Evolutionary conservation across 2,797 vertebrate genomes (phyloP).

Genomic region (Lacerta bilineata): DNA sequence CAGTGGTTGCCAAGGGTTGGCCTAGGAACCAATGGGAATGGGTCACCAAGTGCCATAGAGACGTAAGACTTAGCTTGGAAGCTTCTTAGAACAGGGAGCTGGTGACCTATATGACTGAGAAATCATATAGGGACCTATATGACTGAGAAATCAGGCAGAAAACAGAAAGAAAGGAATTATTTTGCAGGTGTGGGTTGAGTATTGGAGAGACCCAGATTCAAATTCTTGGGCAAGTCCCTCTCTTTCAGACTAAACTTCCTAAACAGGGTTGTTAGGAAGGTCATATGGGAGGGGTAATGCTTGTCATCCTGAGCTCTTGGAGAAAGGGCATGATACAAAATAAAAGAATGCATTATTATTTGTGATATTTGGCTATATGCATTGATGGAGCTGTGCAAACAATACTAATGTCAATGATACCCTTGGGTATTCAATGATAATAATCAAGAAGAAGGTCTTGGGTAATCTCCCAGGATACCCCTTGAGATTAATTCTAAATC

Average conservation of each 20-base stretch:
- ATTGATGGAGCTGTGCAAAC: background rate
- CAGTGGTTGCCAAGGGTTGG: background rate
- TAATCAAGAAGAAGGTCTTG: too few species aligned
- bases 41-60: too few species aligned
- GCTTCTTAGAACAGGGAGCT: background rate
- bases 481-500: background rate
- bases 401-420: background rate
- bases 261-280: background rate
- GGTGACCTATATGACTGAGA: background rate
- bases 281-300: background rate
- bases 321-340: background rate
- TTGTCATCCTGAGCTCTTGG: background rate
- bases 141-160: background rate
- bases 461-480: background rate
- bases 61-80: background rate
- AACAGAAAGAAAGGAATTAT: background rate
- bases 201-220: background rate
- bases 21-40: too few species aligned
- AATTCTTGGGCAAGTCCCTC: too few species aligned
- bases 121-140: background rate
- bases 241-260: too few species aligned
- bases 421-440: too few species aligned
- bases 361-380: too few species aligned
- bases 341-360: too few species aligned
- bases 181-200: background rate